These are phyloP conservation scores for Coenonympha glycerion DNA, from an alignment of 2,888 invertebrate genomes.

Conservation along the genomic window DNA sequence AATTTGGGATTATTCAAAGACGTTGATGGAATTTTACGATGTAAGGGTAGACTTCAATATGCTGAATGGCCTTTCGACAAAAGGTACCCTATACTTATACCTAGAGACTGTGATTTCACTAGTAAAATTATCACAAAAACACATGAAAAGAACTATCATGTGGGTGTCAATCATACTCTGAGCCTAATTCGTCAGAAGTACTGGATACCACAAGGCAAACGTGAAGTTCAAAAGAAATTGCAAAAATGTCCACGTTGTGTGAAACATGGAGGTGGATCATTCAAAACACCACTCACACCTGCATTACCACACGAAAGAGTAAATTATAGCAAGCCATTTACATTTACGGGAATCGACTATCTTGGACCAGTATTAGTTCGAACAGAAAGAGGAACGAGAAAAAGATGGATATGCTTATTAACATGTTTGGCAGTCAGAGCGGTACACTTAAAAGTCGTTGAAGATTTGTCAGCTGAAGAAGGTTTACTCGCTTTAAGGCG, in stretches of 20 bases:
- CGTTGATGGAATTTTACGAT: neutral
- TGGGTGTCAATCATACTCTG: neutral
- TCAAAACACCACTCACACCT: too few relatives aligned
- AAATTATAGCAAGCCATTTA: too few relatives aligned
- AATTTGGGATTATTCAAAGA: neutral
- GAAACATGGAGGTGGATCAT: neutral
- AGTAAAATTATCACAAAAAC: neutral
- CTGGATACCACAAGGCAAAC: neutral
- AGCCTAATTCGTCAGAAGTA: neutral
- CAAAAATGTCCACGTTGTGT: neutral
- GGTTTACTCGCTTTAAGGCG: constrained; percentile 27
- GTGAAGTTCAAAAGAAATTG: neutral
- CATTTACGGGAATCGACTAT: too few relatives aligned
- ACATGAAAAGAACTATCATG: neutral
- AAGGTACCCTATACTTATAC: neutral
- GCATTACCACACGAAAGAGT: too few relatives aligned
- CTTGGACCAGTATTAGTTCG: too few relatives aligned
- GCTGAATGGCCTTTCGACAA: neutral
- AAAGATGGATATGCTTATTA: constrained; percentile 26
- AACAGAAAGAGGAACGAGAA: too few relatives aligned
- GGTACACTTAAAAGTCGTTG: constrained; percentile 30
- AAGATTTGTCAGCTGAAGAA: constrained; percentile 29
- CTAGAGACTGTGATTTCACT: neutral
- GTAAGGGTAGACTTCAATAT: neutral
- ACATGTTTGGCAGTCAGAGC: constrained; percentile 31